Evolutionary conservation across 2,113 vertebrate species (phyloP).

Genomic region (Zosterops lateralis): DNA sequence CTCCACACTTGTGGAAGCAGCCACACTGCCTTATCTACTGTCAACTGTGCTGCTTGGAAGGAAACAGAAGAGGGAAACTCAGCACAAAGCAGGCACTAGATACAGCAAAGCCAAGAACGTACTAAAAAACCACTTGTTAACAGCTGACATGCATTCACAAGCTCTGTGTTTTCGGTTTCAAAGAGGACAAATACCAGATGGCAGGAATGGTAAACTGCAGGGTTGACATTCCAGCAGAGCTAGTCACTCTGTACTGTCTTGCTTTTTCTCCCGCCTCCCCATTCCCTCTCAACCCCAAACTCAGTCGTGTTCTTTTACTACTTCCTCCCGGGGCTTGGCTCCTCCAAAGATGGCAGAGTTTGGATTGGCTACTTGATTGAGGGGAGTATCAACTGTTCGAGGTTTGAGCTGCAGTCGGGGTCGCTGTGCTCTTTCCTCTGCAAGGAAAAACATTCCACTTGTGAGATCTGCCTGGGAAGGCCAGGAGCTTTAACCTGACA

Average conservation of each 20-base stretch:
- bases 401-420: conserved; percentile 97
- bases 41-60: conserved; percentile 47
- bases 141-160: conserved; percentile 92
- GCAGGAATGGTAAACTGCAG: conserved; percentile 80
- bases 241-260: conserved; percentile 65
- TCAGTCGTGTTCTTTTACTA: conserved; percentile 88
- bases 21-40: conserved; percentile 28
- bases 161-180: conserved; percentile 82
- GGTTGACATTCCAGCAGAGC: conserved; percentile 72
- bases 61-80: conserved; percentile 60
- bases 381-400: conserved; percentile 90
- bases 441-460: neutral
- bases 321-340: conserved; percentile 95
- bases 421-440: conserved; percentile 96
- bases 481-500: neutral
- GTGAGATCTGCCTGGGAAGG: neutral
- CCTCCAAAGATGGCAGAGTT: conserved; percentile 98
- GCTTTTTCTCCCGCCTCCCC: conserved; percentile 62
- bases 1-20: conserved; percentile 6
- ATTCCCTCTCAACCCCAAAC: conserved; percentile 63
- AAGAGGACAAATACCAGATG: conserved; percentile 77
- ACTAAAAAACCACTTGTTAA: conserved; percentile 88
- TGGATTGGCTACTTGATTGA: conserved; percentile 99
- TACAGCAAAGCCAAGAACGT: conserved; percentile 86
- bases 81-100: conserved; percentile 83